phyloP scores from a whole-genome alignment of 2,113 vertebrate species.

The Ceyx margarethae region DNA sequence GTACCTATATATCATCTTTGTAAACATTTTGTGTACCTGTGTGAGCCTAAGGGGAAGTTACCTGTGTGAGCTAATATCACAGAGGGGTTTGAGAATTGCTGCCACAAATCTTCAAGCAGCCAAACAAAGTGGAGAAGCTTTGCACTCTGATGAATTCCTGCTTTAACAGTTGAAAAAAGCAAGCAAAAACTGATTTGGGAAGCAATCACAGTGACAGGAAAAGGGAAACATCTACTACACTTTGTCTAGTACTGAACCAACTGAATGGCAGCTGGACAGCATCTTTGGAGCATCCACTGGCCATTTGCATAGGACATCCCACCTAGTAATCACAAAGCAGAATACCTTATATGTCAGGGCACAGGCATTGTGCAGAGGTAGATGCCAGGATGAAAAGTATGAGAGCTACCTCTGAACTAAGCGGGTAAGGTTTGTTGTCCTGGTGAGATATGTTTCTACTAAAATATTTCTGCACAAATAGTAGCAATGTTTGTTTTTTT shows the following conservation, averaged over 20 bases:
- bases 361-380: not conserved
- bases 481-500: not conserved
- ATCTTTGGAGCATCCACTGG: not conserved
- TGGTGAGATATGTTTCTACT: not conserved
- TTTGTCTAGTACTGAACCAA: not conserved
- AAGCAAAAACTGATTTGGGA: not conserved
- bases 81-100: not conserved
- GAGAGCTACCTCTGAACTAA: not conserved
- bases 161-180: not conserved
- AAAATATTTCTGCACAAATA: not conserved
- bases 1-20: not conserved
- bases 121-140: not conserved
- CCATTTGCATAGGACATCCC: not conserved
- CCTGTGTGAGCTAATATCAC: not conserved
- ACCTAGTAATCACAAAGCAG: not conserved
- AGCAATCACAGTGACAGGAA: not conserved
- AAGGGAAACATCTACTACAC: not conserved
- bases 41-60: not conserved
- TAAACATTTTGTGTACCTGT: not conserved
- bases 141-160: not conserved
- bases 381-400: not conserved
- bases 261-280: not conserved
- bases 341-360: not conserved
- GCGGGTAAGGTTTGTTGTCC: not conserved
- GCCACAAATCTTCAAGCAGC: not conserved